phyloP scores from a whole-genome alignment of 2,113 vertebrate genomes.

The Prietella phreatophila region DNA sequence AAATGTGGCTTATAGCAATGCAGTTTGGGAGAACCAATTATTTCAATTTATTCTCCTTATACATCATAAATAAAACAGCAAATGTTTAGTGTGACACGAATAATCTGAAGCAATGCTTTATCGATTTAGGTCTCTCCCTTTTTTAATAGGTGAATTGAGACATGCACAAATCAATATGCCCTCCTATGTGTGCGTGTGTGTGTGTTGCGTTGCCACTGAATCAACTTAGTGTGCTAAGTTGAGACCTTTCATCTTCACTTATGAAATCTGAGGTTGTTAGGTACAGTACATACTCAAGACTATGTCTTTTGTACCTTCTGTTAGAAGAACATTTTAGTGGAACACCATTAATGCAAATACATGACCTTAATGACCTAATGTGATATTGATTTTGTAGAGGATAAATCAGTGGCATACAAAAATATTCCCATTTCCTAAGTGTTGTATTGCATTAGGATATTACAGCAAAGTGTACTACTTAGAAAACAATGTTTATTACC shows the following conservation, averaged over 20 bases:
- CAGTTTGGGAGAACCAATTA: background rate
- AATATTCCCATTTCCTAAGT: background rate
- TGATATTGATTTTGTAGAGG: too few relatives aligned
- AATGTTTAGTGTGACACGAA: background rate
- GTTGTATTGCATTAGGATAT: background rate
- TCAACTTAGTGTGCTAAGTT: background rate
- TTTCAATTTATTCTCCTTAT: background rate
- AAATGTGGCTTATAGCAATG: background rate
- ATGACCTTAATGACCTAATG: background rate
- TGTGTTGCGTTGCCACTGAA: background rate
- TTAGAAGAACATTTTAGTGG: background rate
- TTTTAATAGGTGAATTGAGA: background rate
- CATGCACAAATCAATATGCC: background rate
- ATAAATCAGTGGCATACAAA: background rate
- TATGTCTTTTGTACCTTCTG: background rate
- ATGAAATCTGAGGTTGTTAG: background rate
- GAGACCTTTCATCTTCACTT: background rate
- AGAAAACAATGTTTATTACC: background rate
- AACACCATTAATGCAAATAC: background rate
- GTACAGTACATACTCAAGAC: too few relatives aligned
- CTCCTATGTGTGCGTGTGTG: background rate
- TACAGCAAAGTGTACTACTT: background rate
- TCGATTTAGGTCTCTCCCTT: background rate
- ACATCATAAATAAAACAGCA: background rate
- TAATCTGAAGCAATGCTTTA: slow-evolving; percentile 2